Evolutionary conservation across 1,140 invertebrate species (phyloP).

Genomic region (Drosophila mojavensis): DNA sequence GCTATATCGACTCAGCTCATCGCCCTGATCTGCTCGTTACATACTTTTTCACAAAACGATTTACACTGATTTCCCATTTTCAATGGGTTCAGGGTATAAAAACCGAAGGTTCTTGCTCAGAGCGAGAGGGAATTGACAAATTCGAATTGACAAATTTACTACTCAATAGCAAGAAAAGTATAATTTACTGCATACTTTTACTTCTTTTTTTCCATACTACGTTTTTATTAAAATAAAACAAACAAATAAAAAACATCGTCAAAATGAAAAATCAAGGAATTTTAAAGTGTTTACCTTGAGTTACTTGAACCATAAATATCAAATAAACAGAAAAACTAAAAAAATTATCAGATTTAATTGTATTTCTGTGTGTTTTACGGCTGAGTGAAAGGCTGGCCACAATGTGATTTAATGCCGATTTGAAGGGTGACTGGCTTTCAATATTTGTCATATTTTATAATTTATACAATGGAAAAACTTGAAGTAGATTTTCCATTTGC

Average conservation of each 20-base stretch:
- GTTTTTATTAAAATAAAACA: no score
- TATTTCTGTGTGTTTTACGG: constrained; percentile 2
- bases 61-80: no score
- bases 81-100: no score
- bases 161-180: no score
- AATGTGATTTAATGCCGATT: constrained; percentile 34
- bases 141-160: no score
- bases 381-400: neutral
- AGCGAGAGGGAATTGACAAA: no score
- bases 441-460: constrained; percentile 21
- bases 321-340: constrained; percentile 12
- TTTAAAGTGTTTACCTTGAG: constrained; percentile 19
- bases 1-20: no score
- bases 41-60: no score
- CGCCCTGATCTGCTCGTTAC: no score
- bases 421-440: constrained; percentile 26
- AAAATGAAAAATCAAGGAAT: constrained; percentile 12
- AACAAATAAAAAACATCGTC: neutral
- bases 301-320: constrained; percentile 33
- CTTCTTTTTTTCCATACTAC: no score
- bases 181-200: no score
- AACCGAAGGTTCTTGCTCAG: no score
- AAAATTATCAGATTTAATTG: neutral
- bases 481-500: constrained; percentile 44
- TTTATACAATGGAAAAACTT: constrained; percentile 64